Conservation (phyloP, 1,140 invertebrate species). For the Periplaneta americana region DNA sequence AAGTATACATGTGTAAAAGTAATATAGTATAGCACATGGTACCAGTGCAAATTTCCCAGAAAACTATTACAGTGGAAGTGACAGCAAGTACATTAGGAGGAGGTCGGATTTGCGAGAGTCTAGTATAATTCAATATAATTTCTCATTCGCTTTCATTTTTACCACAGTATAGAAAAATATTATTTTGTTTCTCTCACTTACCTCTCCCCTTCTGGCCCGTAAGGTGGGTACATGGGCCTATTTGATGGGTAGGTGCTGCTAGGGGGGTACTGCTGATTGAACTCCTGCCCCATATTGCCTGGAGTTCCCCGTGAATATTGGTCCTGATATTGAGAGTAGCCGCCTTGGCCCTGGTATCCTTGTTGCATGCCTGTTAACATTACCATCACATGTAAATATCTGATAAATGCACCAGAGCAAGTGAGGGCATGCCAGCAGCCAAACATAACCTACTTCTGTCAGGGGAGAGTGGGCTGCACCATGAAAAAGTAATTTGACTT, state of each 20-base stretch:
- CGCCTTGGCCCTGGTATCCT: constrained; percentile 48
- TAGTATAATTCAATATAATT: no score
- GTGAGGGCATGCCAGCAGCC: background rate
- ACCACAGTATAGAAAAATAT: background rate
- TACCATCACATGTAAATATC: background rate
- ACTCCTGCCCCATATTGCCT: constrained; percentile 29
- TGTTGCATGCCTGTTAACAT: constrained; percentile 34
- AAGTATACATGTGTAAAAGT: no score
- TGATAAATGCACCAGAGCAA: no score
- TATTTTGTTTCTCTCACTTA: constrained; percentile 34
- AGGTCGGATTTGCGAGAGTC: no score
- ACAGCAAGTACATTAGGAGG: no score
- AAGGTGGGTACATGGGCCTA: constrained; percentile 57
- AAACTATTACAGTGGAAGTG: no score
- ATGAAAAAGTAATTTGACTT: no score
- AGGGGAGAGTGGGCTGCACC: no score
- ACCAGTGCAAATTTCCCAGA: no score
- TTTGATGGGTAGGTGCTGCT: constrained; percentile 53
- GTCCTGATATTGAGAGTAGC: constrained; percentile 47
- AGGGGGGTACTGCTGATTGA: constrained; percentile 35
- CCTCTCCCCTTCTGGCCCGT: constrained; percentile 52
- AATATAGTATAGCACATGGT: no score
- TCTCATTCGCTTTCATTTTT: no score
- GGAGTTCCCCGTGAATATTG: constrained; percentile 39
- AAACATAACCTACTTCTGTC: background rate